These are phyloP conservation scores for Psococerastis gibbosa DNA, from an alignment of 2,888 invertebrate species.

Conservation along the genomic window DNA sequence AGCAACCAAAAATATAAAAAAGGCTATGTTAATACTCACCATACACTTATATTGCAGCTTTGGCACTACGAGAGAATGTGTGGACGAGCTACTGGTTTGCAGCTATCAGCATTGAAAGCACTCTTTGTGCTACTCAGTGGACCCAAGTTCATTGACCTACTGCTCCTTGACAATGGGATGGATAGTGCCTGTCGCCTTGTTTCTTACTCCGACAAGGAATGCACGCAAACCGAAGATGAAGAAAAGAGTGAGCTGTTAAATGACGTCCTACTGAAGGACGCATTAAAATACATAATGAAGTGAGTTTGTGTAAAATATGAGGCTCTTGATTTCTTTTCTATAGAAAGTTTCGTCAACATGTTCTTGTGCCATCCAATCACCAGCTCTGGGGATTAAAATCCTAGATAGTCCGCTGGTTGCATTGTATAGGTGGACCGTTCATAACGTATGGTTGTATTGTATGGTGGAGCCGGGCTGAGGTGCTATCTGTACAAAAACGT, in stretches of 20 bases:
- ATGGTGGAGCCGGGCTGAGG: too few relatives aligned
- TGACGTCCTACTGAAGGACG: constrained; percentile 18
- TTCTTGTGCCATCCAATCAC: too few relatives aligned
- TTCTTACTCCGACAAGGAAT: constrained; percentile 13
- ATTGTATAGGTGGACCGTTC: background rate
- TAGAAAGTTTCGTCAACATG: too few relatives aligned
- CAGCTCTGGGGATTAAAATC: too few relatives aligned
- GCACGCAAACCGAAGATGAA: constrained; percentile 12
- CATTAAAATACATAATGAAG: constrained; percentile 25
- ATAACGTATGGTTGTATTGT: too few relatives aligned
- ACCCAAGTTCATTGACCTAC: constrained; percentile 33
- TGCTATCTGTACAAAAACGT: too few relatives aligned
- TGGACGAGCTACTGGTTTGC: constrained; percentile 31
- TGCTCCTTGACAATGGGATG: constrained; percentile 25
- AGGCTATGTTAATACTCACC: too few relatives aligned
- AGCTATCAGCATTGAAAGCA: constrained; percentile 35
- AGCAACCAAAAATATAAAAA: too few relatives aligned
- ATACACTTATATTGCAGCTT: background rate
- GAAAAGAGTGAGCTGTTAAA: constrained; percentile 16
- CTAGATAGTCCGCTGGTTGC: background rate
- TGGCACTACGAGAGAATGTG: constrained; percentile 26
- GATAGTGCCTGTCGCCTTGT: constrained; percentile 13
- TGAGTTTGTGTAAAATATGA: constrained; percentile 14
- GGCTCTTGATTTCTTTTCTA: too few relatives aligned
- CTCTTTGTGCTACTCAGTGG: constrained; percentile 32